Base-by-base conservation (phyloP, 2,888 invertebrate species). In the Oeneis ivallda region DNA sequence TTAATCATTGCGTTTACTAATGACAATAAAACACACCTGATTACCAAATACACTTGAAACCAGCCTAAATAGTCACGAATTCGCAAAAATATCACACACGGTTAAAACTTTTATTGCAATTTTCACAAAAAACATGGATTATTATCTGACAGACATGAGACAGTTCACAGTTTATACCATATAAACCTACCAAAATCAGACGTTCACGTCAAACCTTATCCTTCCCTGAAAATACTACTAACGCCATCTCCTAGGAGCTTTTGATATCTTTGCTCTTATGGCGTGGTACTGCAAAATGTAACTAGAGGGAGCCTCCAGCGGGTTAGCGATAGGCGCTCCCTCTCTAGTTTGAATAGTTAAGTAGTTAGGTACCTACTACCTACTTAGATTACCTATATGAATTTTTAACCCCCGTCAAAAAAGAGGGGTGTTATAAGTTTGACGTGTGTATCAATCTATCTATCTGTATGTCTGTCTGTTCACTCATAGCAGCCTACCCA, bases 171-270 rank as follows among this genome's bases (percentile, higher is more conserved):
- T 61, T n/a, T n/a, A n/a, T n/a, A n/a, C n/a, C n/a, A n/a, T n/a
- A n/a, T n/a, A n/a, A n/a, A n/a, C n/a, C n/a, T n/a, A 62, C 26
- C 4, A 43, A 59, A 57, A 62, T 57, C 64, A 66, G 65, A 67
- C 13, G 6, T 37, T 15, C 37, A 56, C 65, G 70, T 71, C 71
- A 71, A 67, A 65, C 17, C 15, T 59, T 58, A 49, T 26, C 26
- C n/a, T 47, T 47, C 41, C 49, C 45, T 53, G 37, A 15, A 68
- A 64, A 66, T 53, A 50, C 15, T n/a, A 9, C 19, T 67, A 57
- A 67, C 81, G 86, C 84, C 86, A 84, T 84, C 87, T 88, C 69
- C 69, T 71, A 72, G 56, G 39, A 49, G 60, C 45, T 62, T 34
- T 2, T 13, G 10, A 49, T 37, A 64, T 45, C 32, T 15, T 57